phyloP scores from a whole-genome alignment of 2,888 invertebrate species.

The Neoascia interrupta region DNA sequence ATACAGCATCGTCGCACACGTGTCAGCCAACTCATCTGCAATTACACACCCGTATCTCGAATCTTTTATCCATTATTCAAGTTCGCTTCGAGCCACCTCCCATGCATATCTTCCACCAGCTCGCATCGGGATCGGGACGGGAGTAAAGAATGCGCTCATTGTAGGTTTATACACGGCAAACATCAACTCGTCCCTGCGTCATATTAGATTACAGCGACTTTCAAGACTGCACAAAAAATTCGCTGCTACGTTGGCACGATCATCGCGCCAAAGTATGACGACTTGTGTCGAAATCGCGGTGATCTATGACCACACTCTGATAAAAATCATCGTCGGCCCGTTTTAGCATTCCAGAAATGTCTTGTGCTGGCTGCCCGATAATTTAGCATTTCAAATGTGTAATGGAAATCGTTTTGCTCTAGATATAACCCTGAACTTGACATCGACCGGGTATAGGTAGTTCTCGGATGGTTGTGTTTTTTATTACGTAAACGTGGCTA shows the following conservation, averaged over 20 bases:
- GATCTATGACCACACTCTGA: constrained; percentile 47
- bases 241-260: constrained; percentile 1
- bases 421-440: constrained; percentile 67
- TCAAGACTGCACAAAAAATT: constrained; percentile 16
- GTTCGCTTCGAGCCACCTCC: constrained; percentile 20
- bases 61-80: constrained; percentile 16
- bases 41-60: constrained; percentile 3
- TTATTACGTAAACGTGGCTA: constrained; percentile 62
- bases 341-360: constrained; percentile 1
- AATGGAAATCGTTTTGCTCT: constrained; percentile 51
- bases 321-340: background rate
- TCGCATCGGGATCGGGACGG: no score
- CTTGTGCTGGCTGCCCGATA: background rate
- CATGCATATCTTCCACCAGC: constrained; percentile 40
- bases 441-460: constrained; percentile 29
- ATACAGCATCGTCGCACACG: no score
- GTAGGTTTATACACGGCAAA: constrained; percentile 2
- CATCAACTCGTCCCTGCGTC: constrained; percentile 5
- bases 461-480: constrained; percentile 33
- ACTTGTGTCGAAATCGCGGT: constrained; percentile 15
- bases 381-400: constrained; percentile 25
- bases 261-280: constrained; percentile 25
- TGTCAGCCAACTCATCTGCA: constrained; percentile 6
- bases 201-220: constrained; percentile 28
- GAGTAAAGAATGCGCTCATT: constrained; percentile 21